These are phyloP conservation scores for Trissonchulus sp. DNA, from an alignment of 2,888 invertebrate species.

Conservation along the genomic window DNA sequence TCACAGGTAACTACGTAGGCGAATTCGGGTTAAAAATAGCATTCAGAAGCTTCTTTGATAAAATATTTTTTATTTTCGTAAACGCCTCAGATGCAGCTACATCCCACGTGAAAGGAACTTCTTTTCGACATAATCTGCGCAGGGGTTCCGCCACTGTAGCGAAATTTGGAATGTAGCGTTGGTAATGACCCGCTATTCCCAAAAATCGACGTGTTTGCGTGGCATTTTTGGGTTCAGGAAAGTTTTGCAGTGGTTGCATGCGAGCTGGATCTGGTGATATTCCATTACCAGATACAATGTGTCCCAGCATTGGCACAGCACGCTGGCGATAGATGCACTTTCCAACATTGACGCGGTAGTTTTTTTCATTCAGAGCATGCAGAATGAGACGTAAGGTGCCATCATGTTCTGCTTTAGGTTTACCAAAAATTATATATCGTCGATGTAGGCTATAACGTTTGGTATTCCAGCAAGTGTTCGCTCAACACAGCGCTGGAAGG, in stretches of 20 bases:
- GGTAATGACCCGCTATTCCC: neutral
- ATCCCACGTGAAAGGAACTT: neutral
- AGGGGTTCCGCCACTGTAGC: neutral
- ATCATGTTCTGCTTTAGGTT: constrained; percentile 25
- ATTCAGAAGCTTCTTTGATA: neutral
- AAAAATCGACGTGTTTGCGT: no score
- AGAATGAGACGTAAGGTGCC: constrained; percentile 35
- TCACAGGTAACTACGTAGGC: neutral
- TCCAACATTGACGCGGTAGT: neutral
- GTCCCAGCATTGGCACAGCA: neutral
- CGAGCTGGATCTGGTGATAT: neutral
- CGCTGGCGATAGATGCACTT: neutral
- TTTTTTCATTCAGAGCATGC: neutral
- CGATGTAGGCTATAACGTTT: neutral
- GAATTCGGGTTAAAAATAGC: constrained; percentile 1
- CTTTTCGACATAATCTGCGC: neutral
- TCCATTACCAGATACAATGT: neutral
- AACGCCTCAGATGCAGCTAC: neutral
- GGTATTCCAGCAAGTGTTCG: neutral
- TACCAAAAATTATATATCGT: constrained; percentile 7
- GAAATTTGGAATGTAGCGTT: neutral
- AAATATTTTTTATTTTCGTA: neutral
- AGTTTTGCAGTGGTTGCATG: no score
- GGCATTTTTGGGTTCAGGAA: neutral
- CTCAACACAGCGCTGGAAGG: neutral